Conservation (phyloP, 1,140 invertebrate genomes). For the Drosophila sechellia region DNA sequence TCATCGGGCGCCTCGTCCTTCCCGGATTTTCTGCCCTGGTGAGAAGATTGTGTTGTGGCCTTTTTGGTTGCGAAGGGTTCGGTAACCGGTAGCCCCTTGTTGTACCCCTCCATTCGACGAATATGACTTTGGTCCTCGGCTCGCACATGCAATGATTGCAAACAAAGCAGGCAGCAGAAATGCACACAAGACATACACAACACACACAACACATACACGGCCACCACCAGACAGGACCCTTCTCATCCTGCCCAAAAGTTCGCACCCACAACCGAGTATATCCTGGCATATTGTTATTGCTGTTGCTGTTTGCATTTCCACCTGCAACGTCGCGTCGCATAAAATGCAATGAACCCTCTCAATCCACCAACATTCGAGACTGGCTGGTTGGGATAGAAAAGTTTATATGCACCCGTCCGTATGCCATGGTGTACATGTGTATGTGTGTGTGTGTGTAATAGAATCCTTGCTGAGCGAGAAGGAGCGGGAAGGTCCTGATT, state of each 20-base stretch:
- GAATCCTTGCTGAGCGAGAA: neutral
- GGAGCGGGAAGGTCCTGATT: constrained; percentile 15
- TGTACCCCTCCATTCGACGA: neutral
- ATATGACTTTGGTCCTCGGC: constrained; percentile 21
- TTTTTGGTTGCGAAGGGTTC: constrained; percentile 76
- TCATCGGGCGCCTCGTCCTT: neutral
- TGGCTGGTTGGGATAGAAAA: constrained; percentile 50
- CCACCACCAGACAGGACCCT: constrained; percentile 12
- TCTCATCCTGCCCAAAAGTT: neutral
- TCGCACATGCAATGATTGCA: constrained; percentile 65
- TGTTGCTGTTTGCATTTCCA: constrained; percentile 72
- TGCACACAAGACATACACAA: constrained; percentile 13
- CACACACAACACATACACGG: neutral
- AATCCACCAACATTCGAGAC: constrained; percentile 44
- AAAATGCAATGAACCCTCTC: constrained; percentile 78
- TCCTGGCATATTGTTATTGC: constrained; percentile 52
- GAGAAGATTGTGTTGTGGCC: constrained; percentile 79
- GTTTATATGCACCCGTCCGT: constrained; percentile 4
- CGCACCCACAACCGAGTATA: constrained; percentile 16
- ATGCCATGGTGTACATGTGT: neutral
- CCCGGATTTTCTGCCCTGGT: constrained; percentile 35
- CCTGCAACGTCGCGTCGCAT: constrained; percentile 79
- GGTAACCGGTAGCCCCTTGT: neutral
- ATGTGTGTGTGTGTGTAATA: constrained; percentile 13
- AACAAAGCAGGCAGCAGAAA: constrained; percentile 54